Base-by-base conservation (phyloP, 2,113 vertebrate species). In the Ammospiza nelsoni region DNA sequence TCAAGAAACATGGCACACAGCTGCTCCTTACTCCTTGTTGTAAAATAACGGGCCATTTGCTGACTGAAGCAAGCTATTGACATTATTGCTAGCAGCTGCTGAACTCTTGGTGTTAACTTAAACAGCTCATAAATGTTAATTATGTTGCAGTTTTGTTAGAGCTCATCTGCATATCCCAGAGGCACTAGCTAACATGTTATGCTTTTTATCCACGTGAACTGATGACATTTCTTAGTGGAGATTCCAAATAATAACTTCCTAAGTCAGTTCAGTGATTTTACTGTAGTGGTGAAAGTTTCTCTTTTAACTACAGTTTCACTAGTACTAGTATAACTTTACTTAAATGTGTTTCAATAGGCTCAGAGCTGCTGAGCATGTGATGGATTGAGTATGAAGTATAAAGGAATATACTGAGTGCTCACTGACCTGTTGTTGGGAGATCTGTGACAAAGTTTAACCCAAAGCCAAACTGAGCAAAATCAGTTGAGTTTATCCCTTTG, bases 41-140 rank as follows among this genome's bases (percentile, higher is more conserved):
- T 88, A 87, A 91, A 95, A 76, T 91, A 93, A 80, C 0, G 0
- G 61, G 48, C 90, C 54, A n/a, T 87, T 96, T 92, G 81, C 84
- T 92, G 89, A 82, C 54, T 96, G 81, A 69, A 89, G 79, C 82
- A 92, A 94, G 72, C 79, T 88, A 77, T 92, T 90, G 93, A 63
- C n/a, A 58, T 94, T 94, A 93, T 93, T 93, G 33, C 48, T 78
- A 93, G 84, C 92, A 96, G 92, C 92, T 95, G 96, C 88, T 87
- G 73, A 92, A 91, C 90, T 81, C 76, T 58, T 62, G 72, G 61
- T 29, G 35, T 84, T 93, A 94, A 94, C 65, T 95, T 94, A 92
- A 94, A 75, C 65, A 88, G 65, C 66, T 95, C 83, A 68, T 95
- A 96, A 95, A 96, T 95, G 93, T 93, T 96, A 94, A 96, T 95